phyloP scores from a whole-genome alignment of 2,113 vertebrate genomes.

The Amphilophus citrinellus region DNA sequence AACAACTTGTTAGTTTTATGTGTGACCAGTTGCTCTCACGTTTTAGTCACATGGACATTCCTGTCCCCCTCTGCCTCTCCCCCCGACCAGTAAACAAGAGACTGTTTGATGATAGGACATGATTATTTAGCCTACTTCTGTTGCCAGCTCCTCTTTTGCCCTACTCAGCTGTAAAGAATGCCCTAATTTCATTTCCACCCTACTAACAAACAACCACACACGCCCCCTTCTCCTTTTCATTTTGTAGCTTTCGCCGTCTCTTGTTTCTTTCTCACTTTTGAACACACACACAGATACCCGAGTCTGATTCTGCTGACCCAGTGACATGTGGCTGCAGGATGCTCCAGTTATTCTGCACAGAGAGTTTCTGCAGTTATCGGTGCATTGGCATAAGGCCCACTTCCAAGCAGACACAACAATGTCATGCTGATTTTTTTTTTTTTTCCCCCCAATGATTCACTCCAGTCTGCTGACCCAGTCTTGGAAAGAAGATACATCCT shows the following conservation, averaged over 20 bases:
- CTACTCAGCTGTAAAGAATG: constrained; percentile 75
- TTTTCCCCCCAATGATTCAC: neutral
- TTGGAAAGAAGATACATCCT: constrained; percentile 22
- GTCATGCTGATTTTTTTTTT: constrained; percentile 17
- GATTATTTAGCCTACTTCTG: constrained; percentile 76
- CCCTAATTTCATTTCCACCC: constrained; percentile 59
- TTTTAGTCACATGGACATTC: constrained; percentile 76
- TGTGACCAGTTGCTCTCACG: constrained; percentile 50
- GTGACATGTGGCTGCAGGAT: constrained; percentile 39
- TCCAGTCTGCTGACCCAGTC: constrained; percentile 39
- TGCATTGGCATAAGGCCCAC: constrained; percentile 34
- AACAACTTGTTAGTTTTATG: constrained; percentile 33
- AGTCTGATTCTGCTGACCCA: constrained; percentile 44
- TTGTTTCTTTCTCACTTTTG: constrained; percentile 30
- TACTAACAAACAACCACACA: constrained; percentile 23
- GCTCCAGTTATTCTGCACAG: constrained; percentile 76
- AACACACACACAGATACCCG: neutral
- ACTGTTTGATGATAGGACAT: constrained; percentile 53
- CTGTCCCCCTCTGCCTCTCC: constrained; percentile 5
- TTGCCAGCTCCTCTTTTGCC: constrained; percentile 65
- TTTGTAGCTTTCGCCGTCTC: neutral
- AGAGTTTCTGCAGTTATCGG: constrained; percentile 44
- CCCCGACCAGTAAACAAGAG: constrained; percentile 66
- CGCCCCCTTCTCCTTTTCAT: constrained; percentile 23
- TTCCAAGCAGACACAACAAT: constrained; percentile 60